Evolutionary conservation across 2,797 vertebrate species (phyloP), one percentile per base, ranked within the genome.

Genomic region (Galaxias olidus): DNA sequence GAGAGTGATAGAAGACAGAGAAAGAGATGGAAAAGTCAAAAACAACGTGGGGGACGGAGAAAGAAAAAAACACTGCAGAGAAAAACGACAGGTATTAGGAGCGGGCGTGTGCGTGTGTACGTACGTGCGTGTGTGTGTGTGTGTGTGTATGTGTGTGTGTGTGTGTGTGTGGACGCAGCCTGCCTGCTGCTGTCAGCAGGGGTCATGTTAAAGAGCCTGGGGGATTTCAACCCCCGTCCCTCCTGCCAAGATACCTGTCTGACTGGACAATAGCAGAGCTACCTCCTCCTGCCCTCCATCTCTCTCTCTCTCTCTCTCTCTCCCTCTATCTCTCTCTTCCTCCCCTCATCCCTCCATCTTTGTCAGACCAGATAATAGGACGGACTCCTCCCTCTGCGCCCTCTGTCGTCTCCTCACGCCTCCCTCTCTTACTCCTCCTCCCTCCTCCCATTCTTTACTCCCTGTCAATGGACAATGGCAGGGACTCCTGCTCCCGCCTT

Each of bases 181-280:
- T 75, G 77, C 79, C 83, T 82, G 79, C 82, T 84, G 83, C 88
- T 87, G 86, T 89, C 86, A 88, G 78, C 81, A 75, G 87, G 85
- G 79, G 81, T 77, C 82, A 86, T 81, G 84, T 88, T 88, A 85
- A 86, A 82, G 80, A 66, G 86, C 85, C 61, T 53, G 13, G 61
- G 87, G 84, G 87, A 87, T 82, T 84, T 83, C 78, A 86, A 80
- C 77, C 72, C 68, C 84, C 81, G 17, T 46, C 30, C 30, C 30
- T 88, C 78, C 82, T 89, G 84, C 87, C 83, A 86, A 83, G 78
- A 82, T 82, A 73, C 81, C 84, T 87, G 86, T 85, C 86, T 87
- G 83, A 80, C 74, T 73, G 69, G 75, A 88, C 85, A 88, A 90
- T 88, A 77, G 80, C 68, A 81, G 30, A 85, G 76, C 73, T 72